Percentiles rank a stretch among this genome's conserved stretches.
Evolutionary conservation across 2,113 vertebrate species (phyloP).

Genomic region (Stigmatopora argus): DNA sequence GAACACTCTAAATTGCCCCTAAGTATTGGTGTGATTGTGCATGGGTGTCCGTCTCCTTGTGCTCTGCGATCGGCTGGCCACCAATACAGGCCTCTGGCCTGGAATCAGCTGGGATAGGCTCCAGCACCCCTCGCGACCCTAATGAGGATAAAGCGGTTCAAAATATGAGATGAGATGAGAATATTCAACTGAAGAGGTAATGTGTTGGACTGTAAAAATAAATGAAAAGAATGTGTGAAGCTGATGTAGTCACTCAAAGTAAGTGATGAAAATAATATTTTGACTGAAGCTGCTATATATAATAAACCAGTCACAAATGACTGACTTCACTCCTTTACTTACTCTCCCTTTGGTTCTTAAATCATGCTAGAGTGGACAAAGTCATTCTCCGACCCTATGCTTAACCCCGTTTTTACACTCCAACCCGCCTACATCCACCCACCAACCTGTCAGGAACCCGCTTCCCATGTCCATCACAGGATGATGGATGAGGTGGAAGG

Average conservation of each 20-base stretch:
- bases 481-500: constrained; percentile 80
- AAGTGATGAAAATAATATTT: constrained; percentile 31
- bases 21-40: no score
- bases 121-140: no score
- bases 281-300: constrained; percentile 28
- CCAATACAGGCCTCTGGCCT: no score
- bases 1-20: no score
- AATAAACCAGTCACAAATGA: constrained; percentile 48
- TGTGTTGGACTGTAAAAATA: background rate
- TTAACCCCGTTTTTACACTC: constrained; percentile 54
- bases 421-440: constrained; percentile 26
- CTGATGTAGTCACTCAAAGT: constrained; percentile 19
- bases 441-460: constrained; percentile 67
- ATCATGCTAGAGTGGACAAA: constrained; percentile 24
- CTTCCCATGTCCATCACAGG: constrained; percentile 76
- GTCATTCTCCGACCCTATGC: constrained; percentile 37
- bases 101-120: no score
- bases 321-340: constrained; percentile 54
- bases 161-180: background rate
- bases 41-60: no score
- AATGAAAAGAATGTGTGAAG: background rate
- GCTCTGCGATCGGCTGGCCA: no score
- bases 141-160: no score
- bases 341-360: constrained; percentile 26
- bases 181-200: constrained; percentile 20